These are phyloP conservation scores for Neelides sp. DNA, from an alignment of 1,140 invertebrate species.

Conservation along the genomic window DNA sequence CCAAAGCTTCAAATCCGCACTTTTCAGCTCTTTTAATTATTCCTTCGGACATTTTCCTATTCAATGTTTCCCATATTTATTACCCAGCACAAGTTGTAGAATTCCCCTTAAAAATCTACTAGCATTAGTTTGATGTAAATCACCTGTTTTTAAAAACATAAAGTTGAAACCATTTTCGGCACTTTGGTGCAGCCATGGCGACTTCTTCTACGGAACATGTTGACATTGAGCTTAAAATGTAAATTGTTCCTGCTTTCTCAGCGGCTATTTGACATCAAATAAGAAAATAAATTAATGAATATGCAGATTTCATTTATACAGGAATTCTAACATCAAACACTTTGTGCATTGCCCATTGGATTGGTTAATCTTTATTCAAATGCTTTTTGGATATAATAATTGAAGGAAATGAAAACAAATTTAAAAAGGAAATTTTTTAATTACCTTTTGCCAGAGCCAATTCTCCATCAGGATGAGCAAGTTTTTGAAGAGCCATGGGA, in stretches of 20 bases:
- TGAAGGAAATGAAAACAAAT: neutral
- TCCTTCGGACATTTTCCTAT: slow-evolving; percentile 54
- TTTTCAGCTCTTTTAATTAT: slow-evolving; percentile 65
- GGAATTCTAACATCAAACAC: slow-evolving; percentile 5
- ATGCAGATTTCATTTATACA: slow-evolving; percentile 1
- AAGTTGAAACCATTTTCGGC: slow-evolving; percentile 77
- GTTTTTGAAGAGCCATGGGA: slow-evolving; percentile 82
- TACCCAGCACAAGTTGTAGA: neutral
- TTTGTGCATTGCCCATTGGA: no score
- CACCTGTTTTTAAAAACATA: slow-evolving; percentile 74
- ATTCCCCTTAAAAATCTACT: neutral
- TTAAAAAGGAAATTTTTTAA: neutral
- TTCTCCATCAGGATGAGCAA: slow-evolving; percentile 86
- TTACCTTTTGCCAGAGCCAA: slow-evolving; percentile 66
- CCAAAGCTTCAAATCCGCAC: slow-evolving; percentile 74
- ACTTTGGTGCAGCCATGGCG: slow-evolving; percentile 55
- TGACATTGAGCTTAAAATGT: slow-evolving; percentile 71
- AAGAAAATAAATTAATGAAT: neutral
- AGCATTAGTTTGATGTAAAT: neutral
- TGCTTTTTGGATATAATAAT: neutral
- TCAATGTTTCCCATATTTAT: neutral
- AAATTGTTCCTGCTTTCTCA: slow-evolving; percentile 55
- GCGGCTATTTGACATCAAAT: slow-evolving; percentile 59
- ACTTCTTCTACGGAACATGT: slow-evolving; percentile 83
- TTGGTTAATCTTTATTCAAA: neutral